Conservation (phyloP, 2,113 vertebrate genomes). For the Atrichornis clamosus region DNA sequence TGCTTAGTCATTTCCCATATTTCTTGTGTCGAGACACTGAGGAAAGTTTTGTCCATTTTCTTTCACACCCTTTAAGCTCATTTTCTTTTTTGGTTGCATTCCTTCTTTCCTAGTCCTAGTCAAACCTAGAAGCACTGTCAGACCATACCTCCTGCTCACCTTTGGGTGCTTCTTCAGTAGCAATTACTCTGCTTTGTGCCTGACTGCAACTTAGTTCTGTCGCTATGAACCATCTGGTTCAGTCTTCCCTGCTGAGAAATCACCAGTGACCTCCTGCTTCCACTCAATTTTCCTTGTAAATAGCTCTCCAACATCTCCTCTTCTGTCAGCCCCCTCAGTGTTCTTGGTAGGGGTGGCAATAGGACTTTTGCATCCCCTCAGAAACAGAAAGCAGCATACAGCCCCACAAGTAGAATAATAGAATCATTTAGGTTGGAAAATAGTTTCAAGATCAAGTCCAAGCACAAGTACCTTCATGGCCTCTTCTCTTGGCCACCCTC, state of each 20-base stretch:
- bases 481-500: not conserved
- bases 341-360: not conserved
- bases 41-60: not conserved
- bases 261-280: not conserved
- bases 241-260: not conserved
- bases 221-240: not conserved
- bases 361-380: not conserved
- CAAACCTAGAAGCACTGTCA: not conserved
- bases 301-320: not conserved
- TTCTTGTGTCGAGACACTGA: not conserved
- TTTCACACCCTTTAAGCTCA: not conserved
- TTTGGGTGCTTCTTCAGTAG: not conserved
- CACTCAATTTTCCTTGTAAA: not conserved
- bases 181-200: not conserved
- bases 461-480: not conserved
- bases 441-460: not conserved
- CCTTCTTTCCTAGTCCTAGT: not conserved
- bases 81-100: not conserved
- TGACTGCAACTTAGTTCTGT: not conserved
- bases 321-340: not conserved
- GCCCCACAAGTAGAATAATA: not conserved
- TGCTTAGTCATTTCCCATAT: conserved; percentile 16
- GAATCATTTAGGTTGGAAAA: not conserved
- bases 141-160: not conserved
- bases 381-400: not conserved